Evolutionary conservation across 2,888 invertebrate species (phyloP), one percentile per base, ranked within the genome.

Genomic region (Calameuta filiformis): DNA sequence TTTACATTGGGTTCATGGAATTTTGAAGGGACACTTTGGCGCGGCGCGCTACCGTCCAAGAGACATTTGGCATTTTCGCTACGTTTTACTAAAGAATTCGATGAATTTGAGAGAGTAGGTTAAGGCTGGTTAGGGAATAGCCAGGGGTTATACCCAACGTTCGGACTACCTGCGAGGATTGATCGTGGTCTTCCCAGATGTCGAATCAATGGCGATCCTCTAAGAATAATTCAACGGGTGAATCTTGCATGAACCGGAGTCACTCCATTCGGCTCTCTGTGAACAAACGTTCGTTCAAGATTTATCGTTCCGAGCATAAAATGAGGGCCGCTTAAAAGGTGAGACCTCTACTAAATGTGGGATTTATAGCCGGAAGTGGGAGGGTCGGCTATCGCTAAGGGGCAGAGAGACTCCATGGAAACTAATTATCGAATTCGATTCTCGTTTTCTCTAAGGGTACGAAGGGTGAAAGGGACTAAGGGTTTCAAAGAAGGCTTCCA

Each of bases 141-240:
- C 56, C 56, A 56, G 23, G 56, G 23, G 56, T 56, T 56, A 56
- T 56, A 56, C 2, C 56, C 9, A 56, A 56, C 56, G 56, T 23
- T 56, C 56, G 56, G 56, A 56, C 56, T 23, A 56, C 23, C 56
- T 56, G 23, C 23, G 56, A 56, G 37, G 76, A 76, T 69, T 71
- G 68, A 79, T 73, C 77, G 77, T 23, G 76, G 35, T 80, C 77
- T 74, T 79, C 76, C 69, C 79, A 78, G 73, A 78, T 76, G 81
- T 81, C 80, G 82, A 83, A 83, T 83, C 83, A 80, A 83, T 83
- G 82, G 83, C 75, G 80, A 81, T 81, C 79, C 79, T 78, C 79
- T 76, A 79, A 79, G 78, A 83, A 83, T 83, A 83, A 83, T 83
- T 83, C 81, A 83, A 77, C 56, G 77, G 77, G 77, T 81, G 79